Conservation (phyloP, 2,113 vertebrate species). For the Chinchilla lanigera region DNA sequence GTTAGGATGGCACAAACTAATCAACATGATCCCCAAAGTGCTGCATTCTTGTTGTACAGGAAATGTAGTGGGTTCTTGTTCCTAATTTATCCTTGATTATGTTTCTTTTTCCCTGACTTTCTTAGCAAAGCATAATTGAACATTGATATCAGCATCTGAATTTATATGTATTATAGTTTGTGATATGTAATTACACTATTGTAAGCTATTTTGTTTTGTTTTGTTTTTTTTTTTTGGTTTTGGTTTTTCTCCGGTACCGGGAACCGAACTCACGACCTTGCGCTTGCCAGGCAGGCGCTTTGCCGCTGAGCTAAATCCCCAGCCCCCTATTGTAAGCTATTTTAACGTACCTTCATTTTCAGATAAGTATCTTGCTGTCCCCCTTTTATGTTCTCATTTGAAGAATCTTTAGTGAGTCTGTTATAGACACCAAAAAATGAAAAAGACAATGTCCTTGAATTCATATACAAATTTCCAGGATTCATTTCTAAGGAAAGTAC, state of each 20-base stretch:
- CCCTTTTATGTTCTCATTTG: background rate
- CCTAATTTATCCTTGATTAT: background rate
- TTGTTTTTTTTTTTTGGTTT: too few relatives aligned
- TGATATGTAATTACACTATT: background rate
- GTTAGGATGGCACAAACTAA: background rate
- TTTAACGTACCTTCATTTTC: background rate
- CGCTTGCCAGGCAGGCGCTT: too few relatives aligned
- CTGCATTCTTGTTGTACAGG: background rate
- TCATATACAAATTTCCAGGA: background rate
- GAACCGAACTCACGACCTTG: too few relatives aligned
- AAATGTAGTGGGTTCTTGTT: background rate
- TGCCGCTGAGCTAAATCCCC: too few relatives aligned
- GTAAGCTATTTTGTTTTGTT: background rate
- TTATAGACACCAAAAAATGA: background rate
- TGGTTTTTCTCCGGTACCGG: too few relatives aligned
- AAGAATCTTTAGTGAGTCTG: background rate
- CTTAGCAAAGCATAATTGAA: slow-evolving; percentile 31
- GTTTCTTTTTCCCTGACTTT: background rate
- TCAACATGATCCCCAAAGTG: background rate
- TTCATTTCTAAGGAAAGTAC: background rate
- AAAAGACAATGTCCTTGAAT: background rate
- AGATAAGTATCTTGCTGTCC: background rate
- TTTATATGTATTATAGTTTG: background rate
- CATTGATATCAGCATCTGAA: background rate
- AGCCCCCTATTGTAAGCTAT: background rate